A percentile compares a stretch with the other conserved stretches of the same genome.
Evolutionary conservation across 2,888 invertebrate species (phyloP).

Genomic region (Ethmia dodecea): DNA sequence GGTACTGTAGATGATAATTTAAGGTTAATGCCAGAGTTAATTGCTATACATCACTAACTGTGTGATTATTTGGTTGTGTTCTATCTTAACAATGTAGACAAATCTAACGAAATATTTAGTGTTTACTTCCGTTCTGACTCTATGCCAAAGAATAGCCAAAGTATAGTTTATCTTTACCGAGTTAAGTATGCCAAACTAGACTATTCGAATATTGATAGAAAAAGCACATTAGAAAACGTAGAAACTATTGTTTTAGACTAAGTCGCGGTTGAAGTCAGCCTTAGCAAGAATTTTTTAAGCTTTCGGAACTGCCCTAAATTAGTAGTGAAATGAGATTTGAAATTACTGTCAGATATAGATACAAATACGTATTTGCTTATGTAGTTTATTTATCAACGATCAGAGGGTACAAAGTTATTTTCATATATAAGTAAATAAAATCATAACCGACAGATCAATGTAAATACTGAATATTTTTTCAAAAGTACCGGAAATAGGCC

Average conservation of each 20-base stretch:
- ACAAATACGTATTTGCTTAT: constrained; percentile 8
- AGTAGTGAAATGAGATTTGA: constrained; percentile 13
- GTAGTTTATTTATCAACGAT: constrained; percentile 14
- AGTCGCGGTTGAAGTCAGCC: constrained; percentile 33
- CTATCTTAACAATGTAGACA: constrained; percentile 55
- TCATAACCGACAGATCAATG: constrained; percentile 29
- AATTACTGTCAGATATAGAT: constrained; percentile 10
- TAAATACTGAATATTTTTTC: constrained; percentile 60
- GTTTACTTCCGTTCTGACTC: constrained; percentile 34
- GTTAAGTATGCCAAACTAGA: constrained; percentile 34
- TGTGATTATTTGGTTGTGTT: constrained; percentile 75
- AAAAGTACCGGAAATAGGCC: constrained; percentile 49
- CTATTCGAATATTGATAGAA: constrained; percentile 27
- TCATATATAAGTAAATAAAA: constrained; percentile 38
- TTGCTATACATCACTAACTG: constrained; percentile 54
- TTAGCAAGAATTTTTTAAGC: constrained; percentile 10
- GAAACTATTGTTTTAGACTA: constrained; percentile 44
- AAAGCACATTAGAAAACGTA: constrained; percentile 26
- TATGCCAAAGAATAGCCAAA: constrained; percentile 55
- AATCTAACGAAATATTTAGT: constrained; percentile 40
- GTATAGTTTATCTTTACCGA: constrained; percentile 34
- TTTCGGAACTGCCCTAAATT: constrained; percentile 9
- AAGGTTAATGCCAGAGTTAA: constrained; percentile 19
- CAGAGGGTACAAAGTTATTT: constrained; percentile 43
- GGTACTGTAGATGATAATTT: constrained; percentile 29